Conservation (phyloP, 2,888 invertebrate genomes). For the Eumacrocentrus americanus region DNA sequence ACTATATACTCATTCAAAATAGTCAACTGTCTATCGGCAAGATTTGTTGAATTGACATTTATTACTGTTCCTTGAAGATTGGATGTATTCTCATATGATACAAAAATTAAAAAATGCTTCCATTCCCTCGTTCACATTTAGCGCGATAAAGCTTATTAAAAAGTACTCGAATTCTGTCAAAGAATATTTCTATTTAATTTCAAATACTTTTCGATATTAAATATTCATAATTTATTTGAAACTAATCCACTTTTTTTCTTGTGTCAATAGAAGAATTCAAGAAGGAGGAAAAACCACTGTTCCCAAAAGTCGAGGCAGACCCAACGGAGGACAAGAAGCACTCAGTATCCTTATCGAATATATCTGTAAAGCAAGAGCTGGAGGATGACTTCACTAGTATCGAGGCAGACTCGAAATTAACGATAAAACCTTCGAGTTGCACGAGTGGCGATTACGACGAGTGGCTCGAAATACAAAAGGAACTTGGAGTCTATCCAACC, state of each 20-base stretch:
- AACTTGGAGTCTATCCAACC: conserved; percentile 64
- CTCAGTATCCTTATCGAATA: conserved; percentile 42
- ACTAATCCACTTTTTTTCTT: not conserved
- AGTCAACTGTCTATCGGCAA: no score
- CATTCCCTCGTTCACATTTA: no score
- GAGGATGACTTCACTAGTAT: conserved; percentile 55
- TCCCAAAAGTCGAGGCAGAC: conserved; percentile 57
- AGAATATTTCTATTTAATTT: no score
- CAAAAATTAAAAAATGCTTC: no score
- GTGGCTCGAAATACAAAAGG: conserved; percentile 73
- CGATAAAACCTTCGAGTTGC: conserved; percentile 51
- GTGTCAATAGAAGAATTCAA: conserved; percentile 52
- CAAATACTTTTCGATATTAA: no score
- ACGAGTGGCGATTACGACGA: conserved; percentile 67
- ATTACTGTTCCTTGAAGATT: not conserved
- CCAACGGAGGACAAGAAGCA: conserved; percentile 39
- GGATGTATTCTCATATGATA: no score
- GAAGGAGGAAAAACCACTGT: conserved; percentile 56
- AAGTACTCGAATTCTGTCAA: no score
- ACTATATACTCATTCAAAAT: no score
- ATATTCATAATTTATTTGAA: conserved; percentile 2
- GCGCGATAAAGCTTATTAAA: no score
- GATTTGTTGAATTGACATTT: no score
- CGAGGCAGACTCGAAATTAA: conserved; percentile 51
- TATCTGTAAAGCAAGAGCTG: conserved; percentile 56